Evolutionary conservation across 2,888 invertebrate species (phyloP), one percentile per base, ranked within the genome.

Genomic region (Torymus texanus): DNA sequence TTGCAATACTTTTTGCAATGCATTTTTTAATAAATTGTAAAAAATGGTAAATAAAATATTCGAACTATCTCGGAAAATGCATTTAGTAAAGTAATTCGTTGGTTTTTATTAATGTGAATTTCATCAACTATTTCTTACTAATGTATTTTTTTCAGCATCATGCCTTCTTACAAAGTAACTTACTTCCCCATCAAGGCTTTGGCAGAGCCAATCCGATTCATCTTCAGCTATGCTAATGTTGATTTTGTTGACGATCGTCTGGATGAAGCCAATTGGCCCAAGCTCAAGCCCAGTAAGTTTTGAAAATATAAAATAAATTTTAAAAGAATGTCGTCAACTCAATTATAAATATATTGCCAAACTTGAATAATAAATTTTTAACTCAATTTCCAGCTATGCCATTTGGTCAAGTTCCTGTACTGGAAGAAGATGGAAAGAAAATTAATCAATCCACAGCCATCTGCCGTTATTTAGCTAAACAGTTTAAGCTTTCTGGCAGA

Each of bases 391-490:
- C 87, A 93, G 91, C 90, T 79, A 93, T 92, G 91, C 94, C 94
- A 50, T 94, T 93, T 87, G 94, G 94, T 0, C 93, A 93, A 87
- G 87, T 93, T 82, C 94, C 94, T 0, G 88, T 94, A 0, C 84
- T 94, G 72, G 93, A 93, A 88, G 90, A 94, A 5, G 92, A 94
- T 78, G 94, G 94, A 4, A 93, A 93, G 86, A 86, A 90, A 82
- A 90, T 92, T 80, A 91, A 92, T 16, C 94, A 94, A 87, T 93
- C 93, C 53, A 67, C 90, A 2, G 92, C 94, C 4, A 93, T 94
- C 80, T 85, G 90, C 51, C 92, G 94, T 55, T 94, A 93, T 87
- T 88, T 94, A 59, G 94, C 93, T 4, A 93, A 92, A 86, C 91
- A 93, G 86, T 92, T 91, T 82, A 92, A 92, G 11, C 88, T 94